These are phyloP conservation scores for Datnioides undecimradiatus DNA, from an alignment of 2,113 vertebrate genomes.

Conservation along the genomic window DNA sequence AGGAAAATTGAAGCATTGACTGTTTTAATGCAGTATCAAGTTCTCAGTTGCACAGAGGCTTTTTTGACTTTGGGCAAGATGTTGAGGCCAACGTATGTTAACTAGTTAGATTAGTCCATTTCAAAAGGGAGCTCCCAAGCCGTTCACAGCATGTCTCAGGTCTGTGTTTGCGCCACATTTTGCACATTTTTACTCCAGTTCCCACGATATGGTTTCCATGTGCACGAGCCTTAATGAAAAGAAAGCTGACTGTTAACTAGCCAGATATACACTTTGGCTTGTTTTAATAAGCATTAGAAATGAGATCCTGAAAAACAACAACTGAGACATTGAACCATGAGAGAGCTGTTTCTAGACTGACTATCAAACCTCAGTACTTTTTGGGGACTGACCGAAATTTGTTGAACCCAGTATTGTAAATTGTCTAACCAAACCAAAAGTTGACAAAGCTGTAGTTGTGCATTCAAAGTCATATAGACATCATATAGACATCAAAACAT, in stretches of 20 bases:
- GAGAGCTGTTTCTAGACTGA: background rate
- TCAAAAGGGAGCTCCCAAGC: background rate
- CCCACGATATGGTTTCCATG: slow-evolving; percentile 56
- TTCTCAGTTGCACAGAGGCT: slow-evolving; percentile 7
- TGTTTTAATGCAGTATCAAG: background rate
- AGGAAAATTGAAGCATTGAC: slow-evolving; percentile 12
- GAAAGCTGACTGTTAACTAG: slow-evolving; percentile 47
- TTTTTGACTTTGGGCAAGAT: slow-evolving; percentile 3
- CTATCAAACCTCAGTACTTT: no score
- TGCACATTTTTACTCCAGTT: slow-evolving; percentile 23
- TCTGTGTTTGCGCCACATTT: slow-evolving; percentile 10
- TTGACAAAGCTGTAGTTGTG: no score
- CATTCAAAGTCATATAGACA: no score
- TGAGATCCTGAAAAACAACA: background rate
- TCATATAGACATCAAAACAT: no score
- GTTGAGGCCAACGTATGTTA: background rate
- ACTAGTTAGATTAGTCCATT: background rate
- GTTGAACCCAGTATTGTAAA: no score
- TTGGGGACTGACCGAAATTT: no score
- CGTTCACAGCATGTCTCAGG: background rate
- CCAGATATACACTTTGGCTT: slow-evolving; percentile 19
- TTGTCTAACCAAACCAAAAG: no score
- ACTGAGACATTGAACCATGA: background rate
- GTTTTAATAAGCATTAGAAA: slow-evolving; percentile 51
- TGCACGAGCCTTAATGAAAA: slow-evolving; percentile 60